Conservation (phyloP, 2,888 invertebrate species). For the Phanerotoma sp. region DNA sequence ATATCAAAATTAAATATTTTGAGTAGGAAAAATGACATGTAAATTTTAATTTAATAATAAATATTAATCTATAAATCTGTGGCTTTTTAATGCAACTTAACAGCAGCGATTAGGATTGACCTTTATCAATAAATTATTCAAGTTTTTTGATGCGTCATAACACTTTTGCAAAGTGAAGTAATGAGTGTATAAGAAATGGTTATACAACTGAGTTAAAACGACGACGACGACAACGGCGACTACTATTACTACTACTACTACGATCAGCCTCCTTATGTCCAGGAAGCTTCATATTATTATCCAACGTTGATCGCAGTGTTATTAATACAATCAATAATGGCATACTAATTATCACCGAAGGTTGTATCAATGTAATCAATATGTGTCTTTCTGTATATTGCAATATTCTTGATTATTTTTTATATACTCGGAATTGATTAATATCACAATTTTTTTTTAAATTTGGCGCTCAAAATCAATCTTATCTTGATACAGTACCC, state of each 20-base stretch:
- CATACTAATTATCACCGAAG: slow-evolving; percentile 11
- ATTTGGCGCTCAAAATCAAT: too few species aligned
- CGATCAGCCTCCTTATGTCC: slow-evolving; percentile 11
- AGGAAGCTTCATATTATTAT: slow-evolving; percentile 8
- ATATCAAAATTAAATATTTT: background rate
- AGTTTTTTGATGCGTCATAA: slow-evolving; percentile 10
- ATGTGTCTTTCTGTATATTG: background rate
- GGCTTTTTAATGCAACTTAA: background rate
- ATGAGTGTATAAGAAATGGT: slow-evolving; percentile 7
- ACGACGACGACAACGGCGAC: background rate
- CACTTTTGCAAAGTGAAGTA: slow-evolving; percentile 12
- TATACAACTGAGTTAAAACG: slow-evolving; percentile 6
- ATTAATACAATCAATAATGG: slow-evolving; percentile 15
- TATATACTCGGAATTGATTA: background rate
- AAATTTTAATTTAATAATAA: slow-evolving; percentile 1
- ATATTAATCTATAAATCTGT: background rate
- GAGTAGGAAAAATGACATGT: background rate
- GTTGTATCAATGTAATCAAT: background rate
- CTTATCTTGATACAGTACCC: too few species aligned
- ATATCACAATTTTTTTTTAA: too few species aligned
- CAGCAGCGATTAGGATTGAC: slow-evolving; percentile 13
- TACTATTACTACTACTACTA: background rate
- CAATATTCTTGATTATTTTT: background rate
- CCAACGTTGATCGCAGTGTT: slow-evolving; percentile 5
- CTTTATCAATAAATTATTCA: slow-evolving; percentile 13